A percentile compares a stretch with the other conserved stretches of the same genome.
phyloP scores from a whole-genome alignment of 2,888 invertebrate species.

The Azorinus chamasolen region DNA sequence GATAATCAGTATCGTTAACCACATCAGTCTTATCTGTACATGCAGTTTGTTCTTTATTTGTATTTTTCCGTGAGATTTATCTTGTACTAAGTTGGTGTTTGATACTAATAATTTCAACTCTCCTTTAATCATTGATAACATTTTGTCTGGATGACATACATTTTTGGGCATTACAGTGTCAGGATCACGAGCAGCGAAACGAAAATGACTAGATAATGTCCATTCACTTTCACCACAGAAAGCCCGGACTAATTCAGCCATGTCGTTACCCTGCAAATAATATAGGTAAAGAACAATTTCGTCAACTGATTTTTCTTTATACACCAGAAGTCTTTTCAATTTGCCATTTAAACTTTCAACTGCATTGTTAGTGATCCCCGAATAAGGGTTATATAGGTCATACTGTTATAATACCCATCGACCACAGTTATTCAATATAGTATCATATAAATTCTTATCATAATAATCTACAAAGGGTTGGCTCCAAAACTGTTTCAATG shows the following conservation, averaged over 20 bases:
- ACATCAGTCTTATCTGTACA: too few species aligned
- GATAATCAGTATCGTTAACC: too few species aligned
- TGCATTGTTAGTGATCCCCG: slow-evolving; percentile 50
- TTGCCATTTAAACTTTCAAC: slow-evolving; percentile 46
- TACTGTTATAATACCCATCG: slow-evolving; percentile 27
- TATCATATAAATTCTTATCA: slow-evolving; percentile 11
- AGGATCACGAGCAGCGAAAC: slow-evolving; percentile 23
- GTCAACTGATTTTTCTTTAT: slow-evolving; percentile 41
- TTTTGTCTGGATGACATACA: slow-evolving; percentile 26
- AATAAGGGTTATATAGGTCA: slow-evolving; percentile 26
- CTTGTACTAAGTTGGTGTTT: too few species aligned
- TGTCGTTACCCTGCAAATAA: slow-evolving; percentile 37
- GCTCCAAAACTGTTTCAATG: slow-evolving; percentile 18
- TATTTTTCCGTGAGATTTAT: too few species aligned
- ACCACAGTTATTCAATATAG: slow-evolving; percentile 12
- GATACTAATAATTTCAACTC: too few species aligned
- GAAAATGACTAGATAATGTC: slow-evolving; percentile 13
- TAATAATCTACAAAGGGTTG: slow-evolving; percentile 31
- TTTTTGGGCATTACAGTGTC: slow-evolving; percentile 10
- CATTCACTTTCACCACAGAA: slow-evolving; percentile 42
- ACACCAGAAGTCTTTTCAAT: slow-evolving; percentile 41
- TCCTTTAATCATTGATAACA: slow-evolving; percentile 16
- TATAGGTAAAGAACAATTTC: slow-evolving; percentile 37
- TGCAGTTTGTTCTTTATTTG: too few species aligned
- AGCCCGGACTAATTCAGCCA: slow-evolving; percentile 22